Evolutionary conservation across 1,140 invertebrate genomes (phyloP).

Genomic region (Marisa cornuarietis): DNA sequence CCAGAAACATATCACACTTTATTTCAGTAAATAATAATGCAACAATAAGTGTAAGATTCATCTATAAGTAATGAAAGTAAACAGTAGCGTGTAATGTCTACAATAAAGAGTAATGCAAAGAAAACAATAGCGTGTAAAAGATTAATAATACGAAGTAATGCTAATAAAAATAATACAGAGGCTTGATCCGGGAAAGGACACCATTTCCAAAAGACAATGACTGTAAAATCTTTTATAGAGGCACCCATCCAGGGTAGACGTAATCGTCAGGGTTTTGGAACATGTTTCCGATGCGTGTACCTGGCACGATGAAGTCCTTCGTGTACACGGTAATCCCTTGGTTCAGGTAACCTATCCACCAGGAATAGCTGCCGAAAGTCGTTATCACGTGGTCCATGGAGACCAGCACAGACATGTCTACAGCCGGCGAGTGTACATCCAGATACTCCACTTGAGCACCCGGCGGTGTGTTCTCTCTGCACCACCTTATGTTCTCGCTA

Average conservation of each 20-base stretch:
- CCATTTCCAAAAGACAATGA: no score
- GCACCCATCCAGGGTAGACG: slow-evolving; percentile 19
- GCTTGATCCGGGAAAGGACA: no score
- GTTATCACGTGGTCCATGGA: slow-evolving; percentile 45
- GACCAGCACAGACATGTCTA: slow-evolving; percentile 48
- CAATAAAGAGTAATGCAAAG: no score
- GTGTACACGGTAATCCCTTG: slow-evolving; percentile 45
- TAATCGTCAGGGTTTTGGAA: slow-evolving; percentile 11
- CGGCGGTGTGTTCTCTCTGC: not conserved
- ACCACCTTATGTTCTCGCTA: slow-evolving; percentile 43
- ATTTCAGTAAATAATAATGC: no score
- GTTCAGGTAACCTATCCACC: slow-evolving; percentile 47
- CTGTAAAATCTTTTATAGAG: no score
- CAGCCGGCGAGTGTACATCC: slow-evolving; percentile 22
- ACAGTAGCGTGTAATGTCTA: no score
- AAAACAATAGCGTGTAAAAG: no score
- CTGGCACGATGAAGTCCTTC: slow-evolving; percentile 25
- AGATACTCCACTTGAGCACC: slow-evolving; percentile 20
- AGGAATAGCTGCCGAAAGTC: slow-evolving; percentile 44
- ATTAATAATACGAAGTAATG: no score
- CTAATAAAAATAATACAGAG: no score
- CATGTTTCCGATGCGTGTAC: slow-evolving; percentile 4
- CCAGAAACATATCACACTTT: no score
- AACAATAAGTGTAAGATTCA: no score
- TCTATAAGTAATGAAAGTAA: no score